Conservation (phyloP, 2,113 vertebrate genomes). For the Sander lucioperca region DNA sequence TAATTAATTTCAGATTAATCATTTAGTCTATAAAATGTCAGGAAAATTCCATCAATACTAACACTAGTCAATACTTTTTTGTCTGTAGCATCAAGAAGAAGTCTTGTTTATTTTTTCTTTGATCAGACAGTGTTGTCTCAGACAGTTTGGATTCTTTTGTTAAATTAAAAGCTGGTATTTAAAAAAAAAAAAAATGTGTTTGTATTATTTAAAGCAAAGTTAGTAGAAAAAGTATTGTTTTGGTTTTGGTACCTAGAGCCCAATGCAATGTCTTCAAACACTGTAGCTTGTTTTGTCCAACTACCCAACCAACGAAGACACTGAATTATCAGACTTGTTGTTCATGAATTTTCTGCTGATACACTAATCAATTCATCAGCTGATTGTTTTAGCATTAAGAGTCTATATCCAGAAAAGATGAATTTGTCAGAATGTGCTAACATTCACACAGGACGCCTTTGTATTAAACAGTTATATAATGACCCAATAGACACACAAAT, state of each 20-base stretch:
- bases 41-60: neutral
- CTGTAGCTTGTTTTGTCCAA: neutral
- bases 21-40: neutral
- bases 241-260: too few species aligned
- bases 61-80: neutral
- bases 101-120: neutral
- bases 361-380: neutral
- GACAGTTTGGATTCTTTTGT: neutral
- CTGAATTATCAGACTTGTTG: neutral
- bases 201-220: neutral
- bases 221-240: neutral
- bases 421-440: neutral
- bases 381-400: neutral
- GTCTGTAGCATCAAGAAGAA: neutral
- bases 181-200: neutral
- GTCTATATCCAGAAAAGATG: neutral
- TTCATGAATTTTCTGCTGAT: neutral
- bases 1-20: neutral
- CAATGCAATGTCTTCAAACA: neutral
- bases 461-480: neutral
- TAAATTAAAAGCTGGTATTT: neutral
- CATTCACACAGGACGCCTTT: neutral
- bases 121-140: too few species aligned
- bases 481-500: constrained; percentile 6
- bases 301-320: neutral